These are phyloP conservation scores for Elephas maximus DNA, from an alignment of 2,113 vertebrate species.

Conservation along the genomic window DNA sequence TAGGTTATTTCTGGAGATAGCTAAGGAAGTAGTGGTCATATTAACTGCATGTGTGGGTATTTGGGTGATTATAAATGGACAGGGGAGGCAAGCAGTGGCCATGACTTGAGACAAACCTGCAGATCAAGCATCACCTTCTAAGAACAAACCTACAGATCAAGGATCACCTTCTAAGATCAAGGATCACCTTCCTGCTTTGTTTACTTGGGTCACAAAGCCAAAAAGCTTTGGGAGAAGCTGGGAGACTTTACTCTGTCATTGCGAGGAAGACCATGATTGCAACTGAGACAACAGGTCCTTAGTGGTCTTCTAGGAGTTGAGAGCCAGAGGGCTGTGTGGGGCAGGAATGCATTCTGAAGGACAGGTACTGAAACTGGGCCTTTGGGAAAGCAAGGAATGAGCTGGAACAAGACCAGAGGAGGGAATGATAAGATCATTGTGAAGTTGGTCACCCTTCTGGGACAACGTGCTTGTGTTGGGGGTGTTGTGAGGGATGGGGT, in stretches of 20 bases:
- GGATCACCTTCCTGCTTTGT: neutral
- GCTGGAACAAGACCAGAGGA: neutral
- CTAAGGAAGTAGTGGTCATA: too few species aligned
- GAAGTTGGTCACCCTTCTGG: neutral
- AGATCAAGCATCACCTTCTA: neutral
- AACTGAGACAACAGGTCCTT: neutral
- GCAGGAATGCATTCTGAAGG: neutral
- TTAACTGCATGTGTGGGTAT: neutral
- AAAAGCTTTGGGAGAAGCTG: too few species aligned
- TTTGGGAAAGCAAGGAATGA: neutral
- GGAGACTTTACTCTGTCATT: neutral
- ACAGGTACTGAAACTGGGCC: neutral
- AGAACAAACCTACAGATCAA: neutral
- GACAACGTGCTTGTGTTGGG: fast-evolving
- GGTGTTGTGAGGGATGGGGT: neutral
- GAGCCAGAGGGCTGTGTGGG: too few species aligned
- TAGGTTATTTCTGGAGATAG: neutral
- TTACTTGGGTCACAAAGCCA: neutral
- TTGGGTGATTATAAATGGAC: neutral
- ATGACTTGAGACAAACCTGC: neutral
- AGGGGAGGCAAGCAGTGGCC: neutral
- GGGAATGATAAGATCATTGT: too few species aligned
- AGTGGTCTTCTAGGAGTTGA: neutral
- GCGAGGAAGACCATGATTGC: neutral
- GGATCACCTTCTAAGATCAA: neutral